These are phyloP conservation scores for Cavia porcellus DNA, from an alignment of 2,113 vertebrate genomes.

Conservation along the genomic window DNA sequence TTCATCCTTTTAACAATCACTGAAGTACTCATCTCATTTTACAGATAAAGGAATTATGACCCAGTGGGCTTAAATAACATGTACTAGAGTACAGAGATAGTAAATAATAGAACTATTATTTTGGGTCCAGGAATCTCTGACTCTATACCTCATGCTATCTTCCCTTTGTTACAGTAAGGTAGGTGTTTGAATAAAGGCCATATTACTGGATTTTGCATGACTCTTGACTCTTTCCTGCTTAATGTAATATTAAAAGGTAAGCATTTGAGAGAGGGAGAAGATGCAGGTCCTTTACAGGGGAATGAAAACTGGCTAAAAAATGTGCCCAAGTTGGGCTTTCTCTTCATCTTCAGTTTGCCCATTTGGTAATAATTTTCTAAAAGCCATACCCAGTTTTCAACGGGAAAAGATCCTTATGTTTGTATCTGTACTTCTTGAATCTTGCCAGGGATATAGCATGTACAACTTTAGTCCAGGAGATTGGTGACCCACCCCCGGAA, in stretches of 20 bases:
- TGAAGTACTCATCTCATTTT: conserved; percentile 30
- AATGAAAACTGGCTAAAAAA: neutral
- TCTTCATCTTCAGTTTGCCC: neutral
- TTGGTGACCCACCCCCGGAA: neutral
- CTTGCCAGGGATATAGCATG: neutral
- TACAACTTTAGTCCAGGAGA: conserved; percentile 10
- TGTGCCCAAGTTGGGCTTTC: neutral
- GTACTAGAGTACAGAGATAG: neutral
- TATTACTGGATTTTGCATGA: neutral
- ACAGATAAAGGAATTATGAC: conserved; percentile 14
- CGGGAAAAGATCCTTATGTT: neutral
- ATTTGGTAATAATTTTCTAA: conserved; percentile 3
- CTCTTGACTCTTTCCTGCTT: conserved; percentile 13
- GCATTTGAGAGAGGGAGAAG: neutral
- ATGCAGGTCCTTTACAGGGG: neutral
- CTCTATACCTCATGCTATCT: neutral
- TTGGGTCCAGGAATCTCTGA: neutral
- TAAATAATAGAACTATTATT: conserved; percentile 27
- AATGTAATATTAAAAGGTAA: conserved; percentile 56
- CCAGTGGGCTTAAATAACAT: neutral
- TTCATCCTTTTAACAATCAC: neutral
- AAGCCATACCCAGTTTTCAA: conserved; percentile 20
- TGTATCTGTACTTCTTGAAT: neutral
- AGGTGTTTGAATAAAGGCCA: neutral
- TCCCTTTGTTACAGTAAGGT: neutral